Percentiles rank a stretch among this genome's conserved stretches.
These are phyloP conservation scores for Uropsilus gracilis DNA, from an alignment of 2,113 vertebrate species.

Conservation along the genomic window DNA sequence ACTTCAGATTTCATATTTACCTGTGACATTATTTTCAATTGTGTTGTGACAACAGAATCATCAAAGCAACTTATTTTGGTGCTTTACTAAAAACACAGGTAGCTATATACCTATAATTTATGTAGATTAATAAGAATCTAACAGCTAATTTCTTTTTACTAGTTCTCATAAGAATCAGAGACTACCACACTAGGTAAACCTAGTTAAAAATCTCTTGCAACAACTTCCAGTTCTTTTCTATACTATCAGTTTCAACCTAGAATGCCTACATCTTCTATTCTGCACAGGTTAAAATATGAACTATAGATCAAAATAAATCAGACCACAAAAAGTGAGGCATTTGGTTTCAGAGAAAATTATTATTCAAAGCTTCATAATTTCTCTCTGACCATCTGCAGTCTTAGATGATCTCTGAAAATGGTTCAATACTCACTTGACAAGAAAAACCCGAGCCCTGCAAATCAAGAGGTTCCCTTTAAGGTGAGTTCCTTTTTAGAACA, in stretches of 20 bases:
- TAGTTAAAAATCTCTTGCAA: background rate
- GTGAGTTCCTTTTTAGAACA: too few species aligned
- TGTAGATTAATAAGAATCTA: slow-evolving; percentile 13
- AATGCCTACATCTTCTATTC: background rate
- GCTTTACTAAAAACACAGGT: slow-evolving; percentile 2
- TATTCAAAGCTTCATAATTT: slow-evolving; percentile 32
- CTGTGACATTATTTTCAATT: too few species aligned
- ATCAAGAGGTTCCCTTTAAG: too few species aligned
- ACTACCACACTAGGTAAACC: background rate
- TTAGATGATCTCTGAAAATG: too few species aligned
- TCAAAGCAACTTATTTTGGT: too few species aligned
- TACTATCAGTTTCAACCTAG: background rate
- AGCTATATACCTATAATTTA: background rate
- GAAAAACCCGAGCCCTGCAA: too few species aligned
- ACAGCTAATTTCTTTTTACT: background rate
- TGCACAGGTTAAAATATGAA: slow-evolving; percentile 45
- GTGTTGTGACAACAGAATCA: too few species aligned
- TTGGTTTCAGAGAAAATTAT: background rate
- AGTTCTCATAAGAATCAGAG: background rate
- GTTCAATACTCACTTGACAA: too few species aligned
- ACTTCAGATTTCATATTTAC: too few species aligned
- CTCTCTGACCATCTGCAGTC: too few species aligned
- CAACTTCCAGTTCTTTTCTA: background rate
- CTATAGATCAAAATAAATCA: background rate
- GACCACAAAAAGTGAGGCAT: background rate